Percentiles rank a stretch among this genome's conserved stretches.
Conservation (phyloP, 2,113 vertebrate species). For the Mobula hypostoma region DNA sequence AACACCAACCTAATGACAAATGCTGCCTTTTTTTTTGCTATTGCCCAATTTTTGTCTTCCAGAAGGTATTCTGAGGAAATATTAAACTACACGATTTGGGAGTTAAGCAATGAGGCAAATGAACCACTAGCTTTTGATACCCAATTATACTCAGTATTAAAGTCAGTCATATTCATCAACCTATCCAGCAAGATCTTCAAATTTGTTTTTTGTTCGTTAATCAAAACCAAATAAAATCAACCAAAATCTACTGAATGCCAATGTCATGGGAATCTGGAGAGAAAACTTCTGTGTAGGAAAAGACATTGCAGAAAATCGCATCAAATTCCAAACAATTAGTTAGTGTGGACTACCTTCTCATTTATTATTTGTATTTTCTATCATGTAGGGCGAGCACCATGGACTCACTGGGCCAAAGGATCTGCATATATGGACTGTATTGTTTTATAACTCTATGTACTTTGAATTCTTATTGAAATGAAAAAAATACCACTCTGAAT, state of each 20-base stretch:
- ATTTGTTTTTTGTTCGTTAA: background rate
- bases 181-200: background rate
- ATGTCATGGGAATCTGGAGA: background rate
- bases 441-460: background rate
- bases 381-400: too few species aligned
- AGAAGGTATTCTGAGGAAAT: background rate
- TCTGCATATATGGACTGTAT: too few species aligned
- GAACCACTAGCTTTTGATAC: background rate
- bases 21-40: too few species aligned
- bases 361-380: background rate
- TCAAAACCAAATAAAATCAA: background rate
- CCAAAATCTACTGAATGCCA: too few species aligned
- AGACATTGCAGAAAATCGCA: background rate
- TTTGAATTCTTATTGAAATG: background rate
- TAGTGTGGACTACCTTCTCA: background rate
- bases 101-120: background rate
- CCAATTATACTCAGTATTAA: background rate
- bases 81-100: background rate
- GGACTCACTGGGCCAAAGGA: too few species aligned
- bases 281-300: background rate
- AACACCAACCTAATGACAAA: background rate
- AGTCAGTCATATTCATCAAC: conserved; percentile 13
- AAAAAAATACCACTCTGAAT: background rate
- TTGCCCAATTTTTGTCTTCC: background rate
- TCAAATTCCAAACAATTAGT: background rate